phyloP scores from a whole-genome alignment of 2,888 invertebrate species.

The Cataglyphis altisquamis region DNA sequence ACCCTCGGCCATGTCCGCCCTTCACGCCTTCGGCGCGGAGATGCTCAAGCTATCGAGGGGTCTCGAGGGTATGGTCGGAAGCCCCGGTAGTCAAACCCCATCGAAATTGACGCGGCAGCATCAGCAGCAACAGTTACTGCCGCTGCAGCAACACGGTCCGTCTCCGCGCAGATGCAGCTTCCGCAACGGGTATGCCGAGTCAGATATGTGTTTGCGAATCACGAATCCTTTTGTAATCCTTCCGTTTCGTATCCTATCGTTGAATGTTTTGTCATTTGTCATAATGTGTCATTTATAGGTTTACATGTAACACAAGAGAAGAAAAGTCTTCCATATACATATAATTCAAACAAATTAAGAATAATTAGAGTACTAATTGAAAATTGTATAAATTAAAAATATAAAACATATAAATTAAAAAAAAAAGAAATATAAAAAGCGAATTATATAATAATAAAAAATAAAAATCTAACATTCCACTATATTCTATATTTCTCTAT shows the following conservation, averaged over 20 bases:
- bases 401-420: background rate
- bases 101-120: conserved; percentile 75
- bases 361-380: background rate
- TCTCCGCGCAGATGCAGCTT: conserved; percentile 75
- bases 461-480: background rate
- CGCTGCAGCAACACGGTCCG: conserved; percentile 66
- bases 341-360: background rate
- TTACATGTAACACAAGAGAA: background rate
- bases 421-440: background rate
- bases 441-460: background rate
- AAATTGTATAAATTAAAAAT: background rate
- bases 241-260: background rate
- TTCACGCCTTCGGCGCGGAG: conserved; percentile 95
- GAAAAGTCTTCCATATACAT: background rate
- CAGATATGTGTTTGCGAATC: background rate
- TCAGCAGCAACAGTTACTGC: conserved; percentile 65
- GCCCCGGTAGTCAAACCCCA: conserved; percentile 73
- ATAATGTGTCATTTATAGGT: background rate
- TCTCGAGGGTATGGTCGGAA: conserved; percentile 90
- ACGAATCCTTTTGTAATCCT: background rate
- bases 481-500: background rate
- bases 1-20: conserved; percentile 93
- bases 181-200: conserved; percentile 78
- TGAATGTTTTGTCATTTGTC: background rate
- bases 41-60: conserved; percentile 94